A percentile compares a stretch with the other conserved stretches of the same genome.
These are phyloP conservation scores for Nymphalis io DNA, from an alignment of 1,140 invertebrate genomes.

Conservation along the genomic window DNA sequence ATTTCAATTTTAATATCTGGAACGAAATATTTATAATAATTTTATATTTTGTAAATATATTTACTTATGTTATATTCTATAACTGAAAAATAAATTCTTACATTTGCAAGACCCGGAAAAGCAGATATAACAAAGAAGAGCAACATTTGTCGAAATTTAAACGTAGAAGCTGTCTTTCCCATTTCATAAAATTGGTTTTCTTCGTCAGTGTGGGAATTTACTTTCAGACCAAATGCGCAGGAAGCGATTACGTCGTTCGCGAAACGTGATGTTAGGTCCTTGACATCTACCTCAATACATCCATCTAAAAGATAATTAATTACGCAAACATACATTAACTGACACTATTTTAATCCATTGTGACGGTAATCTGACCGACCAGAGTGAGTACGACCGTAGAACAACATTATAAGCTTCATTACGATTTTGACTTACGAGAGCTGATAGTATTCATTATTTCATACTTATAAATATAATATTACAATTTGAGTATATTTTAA, in stretches of 20 bases:
- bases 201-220: conserved; percentile 80
- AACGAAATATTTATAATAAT: conserved; percentile 21
- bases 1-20: conserved; percentile 48
- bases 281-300: conserved; percentile 35
- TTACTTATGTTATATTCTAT: background rate
- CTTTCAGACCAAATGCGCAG: conserved; percentile 53
- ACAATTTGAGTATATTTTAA: too few relatives aligned
- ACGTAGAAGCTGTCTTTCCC: conserved; percentile 63
- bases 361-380: too few relatives aligned
- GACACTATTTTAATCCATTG: too few relatives aligned
- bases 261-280: conserved; percentile 78
- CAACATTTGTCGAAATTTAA: conserved; percentile 42
- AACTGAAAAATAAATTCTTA: conserved; percentile 11
- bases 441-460: too few relatives aligned
- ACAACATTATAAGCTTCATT: too few relatives aligned
- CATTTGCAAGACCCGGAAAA: conserved; percentile 41
- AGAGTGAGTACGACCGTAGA: too few relatives aligned
- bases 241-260: conserved; percentile 80
- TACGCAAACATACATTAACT: background rate
- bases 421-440: too few relatives aligned
- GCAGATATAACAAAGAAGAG: conserved; percentile 37
- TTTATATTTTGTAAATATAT: background rate
- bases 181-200: conserved; percentile 79
- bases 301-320: background rate
- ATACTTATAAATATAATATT: too few relatives aligned